Conservation (phyloP, 2,797 vertebrate genomes). For the Amniataba percoides region DNA sequence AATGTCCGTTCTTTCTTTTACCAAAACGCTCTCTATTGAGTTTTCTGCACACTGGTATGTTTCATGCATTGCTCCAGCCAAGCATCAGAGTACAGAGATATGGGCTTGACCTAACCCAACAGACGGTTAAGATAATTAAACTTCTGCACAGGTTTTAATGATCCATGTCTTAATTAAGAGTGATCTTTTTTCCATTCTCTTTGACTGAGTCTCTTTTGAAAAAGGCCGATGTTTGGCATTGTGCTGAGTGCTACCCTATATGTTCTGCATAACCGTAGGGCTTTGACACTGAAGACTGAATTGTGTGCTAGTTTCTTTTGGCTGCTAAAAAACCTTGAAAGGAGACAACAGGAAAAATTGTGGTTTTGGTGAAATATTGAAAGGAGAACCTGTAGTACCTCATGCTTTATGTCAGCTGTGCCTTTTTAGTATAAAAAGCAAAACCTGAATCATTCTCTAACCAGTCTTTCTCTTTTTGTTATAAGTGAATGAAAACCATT, state of each 20-base stretch:
- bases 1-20: not conserved
- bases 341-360: too few species aligned
- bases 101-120: not conserved
- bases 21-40: not conserved
- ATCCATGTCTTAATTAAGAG: conserved; percentile 1
- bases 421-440: not conserved
- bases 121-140: conserved; percentile 16
- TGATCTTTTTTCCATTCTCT: not conserved
- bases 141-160: not conserved
- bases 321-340: not conserved
- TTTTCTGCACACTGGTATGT: conserved; percentile 12
- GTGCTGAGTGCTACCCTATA: not conserved
- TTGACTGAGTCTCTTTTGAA: not conserved
- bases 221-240: not conserved
- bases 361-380: not conserved
- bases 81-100: conserved; percentile 2
- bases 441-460: not conserved
- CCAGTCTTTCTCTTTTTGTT: too few species aligned
- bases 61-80: conserved; percentile 4
- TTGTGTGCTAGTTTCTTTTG: not conserved
- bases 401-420: not conserved
- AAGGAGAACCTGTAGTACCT: not conserved
- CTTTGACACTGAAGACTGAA: not conserved
- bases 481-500: not conserved
- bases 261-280: not conserved